Evolutionary conservation across 2,888 invertebrate genomes (phyloP).

Genomic region (Tetrapedia diversipes): DNA sequence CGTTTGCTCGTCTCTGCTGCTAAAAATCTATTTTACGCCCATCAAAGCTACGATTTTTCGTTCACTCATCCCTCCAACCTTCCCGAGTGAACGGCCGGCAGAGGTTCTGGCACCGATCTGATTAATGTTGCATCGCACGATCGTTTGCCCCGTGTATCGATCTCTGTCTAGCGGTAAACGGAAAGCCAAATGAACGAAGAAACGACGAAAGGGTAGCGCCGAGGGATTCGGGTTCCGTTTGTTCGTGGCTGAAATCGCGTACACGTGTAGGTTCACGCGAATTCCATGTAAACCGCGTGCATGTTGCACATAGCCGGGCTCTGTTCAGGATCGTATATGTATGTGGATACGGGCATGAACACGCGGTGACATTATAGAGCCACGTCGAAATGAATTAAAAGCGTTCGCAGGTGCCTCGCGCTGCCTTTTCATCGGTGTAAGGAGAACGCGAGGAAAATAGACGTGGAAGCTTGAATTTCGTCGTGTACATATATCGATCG

Average conservation of each 20-base stretch:
- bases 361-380: conserved; percentile 2
- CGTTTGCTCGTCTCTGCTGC: conserved; percentile 18
- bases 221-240: conserved; percentile 47
- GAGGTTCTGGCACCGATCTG: conserved; percentile 58
- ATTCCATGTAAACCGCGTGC: conserved; percentile 40
- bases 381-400: conserved; percentile 53
- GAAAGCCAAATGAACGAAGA: conserved; percentile 77
- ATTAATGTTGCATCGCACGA: conserved; percentile 69
- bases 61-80: too few species aligned
- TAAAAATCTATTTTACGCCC: too few species aligned
- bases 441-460: background rate
- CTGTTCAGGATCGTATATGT: background rate
- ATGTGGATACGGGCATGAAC: conserved; percentile 6
- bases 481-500: background rate
- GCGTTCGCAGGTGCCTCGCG: conserved; percentile 71
- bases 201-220: conserved; percentile 28
- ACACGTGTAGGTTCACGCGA: conserved; percentile 57
- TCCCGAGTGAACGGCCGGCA: conserved; percentile 5
- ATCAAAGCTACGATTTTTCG: too few species aligned
- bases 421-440: conserved; percentile 40
- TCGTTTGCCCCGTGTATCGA: conserved; percentile 69
- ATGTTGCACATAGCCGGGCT: conserved; percentile 7
- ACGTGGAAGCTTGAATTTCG: too few species aligned
- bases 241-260: conserved; percentile 68
- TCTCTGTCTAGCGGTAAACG: conserved; percentile 72